Conservation (phyloP, 2,797 vertebrate genomes). For the Aldrovandia affinis region DNA sequence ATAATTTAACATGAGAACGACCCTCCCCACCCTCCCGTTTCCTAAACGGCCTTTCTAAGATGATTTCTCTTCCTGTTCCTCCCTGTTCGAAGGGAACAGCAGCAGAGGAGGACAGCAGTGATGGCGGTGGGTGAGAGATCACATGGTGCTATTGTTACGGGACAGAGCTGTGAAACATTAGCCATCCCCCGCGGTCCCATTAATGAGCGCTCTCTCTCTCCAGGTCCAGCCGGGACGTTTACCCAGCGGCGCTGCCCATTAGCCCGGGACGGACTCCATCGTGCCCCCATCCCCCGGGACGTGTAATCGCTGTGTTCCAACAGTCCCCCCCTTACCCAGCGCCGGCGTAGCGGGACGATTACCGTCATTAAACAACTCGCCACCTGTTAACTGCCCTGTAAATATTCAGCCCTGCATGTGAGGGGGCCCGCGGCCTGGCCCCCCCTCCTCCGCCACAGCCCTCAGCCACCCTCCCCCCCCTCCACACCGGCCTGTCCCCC, state of each 20-base stretch:
- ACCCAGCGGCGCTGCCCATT: constrained; percentile 82
- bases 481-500: constrained; percentile 77
- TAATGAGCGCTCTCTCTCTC: constrained; percentile 70
- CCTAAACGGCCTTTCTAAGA: background rate
- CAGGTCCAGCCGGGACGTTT: constrained; percentile 78
- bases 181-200: constrained; percentile 61
- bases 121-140: background rate
- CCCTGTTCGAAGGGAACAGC: background rate
- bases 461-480: constrained; percentile 71
- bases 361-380: constrained; percentile 84
- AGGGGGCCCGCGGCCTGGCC: constrained; percentile 71
- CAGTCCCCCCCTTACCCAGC: constrained; percentile 51
- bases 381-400: constrained; percentile 86
- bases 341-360: constrained; percentile 56
- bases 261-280: constrained; percentile 84
- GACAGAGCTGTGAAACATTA: constrained; percentile 11
- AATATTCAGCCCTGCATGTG: constrained; percentile 83
- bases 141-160: background rate
- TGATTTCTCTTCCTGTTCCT: background rate
- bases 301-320: constrained; percentile 84
- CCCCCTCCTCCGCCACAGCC: constrained; percentile 78
- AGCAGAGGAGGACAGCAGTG: background rate
- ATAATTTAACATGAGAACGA: constrained; percentile 48
- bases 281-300: constrained; percentile 82
- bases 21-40: no score